These are phyloP conservation scores for Dolichallabes microphthalmus DNA, from an alignment of 2,113 vertebrate genomes.

Conservation along the genomic window DNA sequence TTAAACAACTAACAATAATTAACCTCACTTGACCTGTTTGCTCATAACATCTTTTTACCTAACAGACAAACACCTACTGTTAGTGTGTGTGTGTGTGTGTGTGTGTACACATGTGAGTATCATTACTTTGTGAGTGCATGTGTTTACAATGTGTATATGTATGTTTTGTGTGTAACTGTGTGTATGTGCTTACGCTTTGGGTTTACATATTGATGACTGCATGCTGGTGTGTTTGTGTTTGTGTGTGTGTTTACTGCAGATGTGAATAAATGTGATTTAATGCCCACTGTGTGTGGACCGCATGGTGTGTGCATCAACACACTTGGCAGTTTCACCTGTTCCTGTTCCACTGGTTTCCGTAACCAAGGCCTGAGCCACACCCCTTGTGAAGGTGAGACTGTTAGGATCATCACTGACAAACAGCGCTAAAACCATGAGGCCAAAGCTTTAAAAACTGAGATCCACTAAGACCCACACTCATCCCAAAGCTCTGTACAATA, in stretches of 20 bases:
- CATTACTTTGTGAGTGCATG: background rate
- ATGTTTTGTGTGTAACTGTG: background rate
- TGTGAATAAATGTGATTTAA: constrained; percentile 49
- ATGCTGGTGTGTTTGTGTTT: constrained; percentile 32
- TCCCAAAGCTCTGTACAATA: background rate
- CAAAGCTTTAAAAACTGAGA: background rate
- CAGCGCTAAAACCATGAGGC: background rate
- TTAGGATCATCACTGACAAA: background rate
- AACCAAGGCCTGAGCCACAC: fast-evolving
- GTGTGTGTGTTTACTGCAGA: constrained; percentile 54
- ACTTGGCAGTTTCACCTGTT: constrained; percentile 57
- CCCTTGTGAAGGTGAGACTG: constrained; percentile 61
- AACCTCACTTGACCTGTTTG: background rate
- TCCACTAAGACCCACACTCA: background rate
- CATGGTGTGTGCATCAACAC: constrained; percentile 55
- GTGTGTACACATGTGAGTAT: too few species aligned
- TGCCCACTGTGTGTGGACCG: constrained; percentile 35
- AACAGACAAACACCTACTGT: too few species aligned
- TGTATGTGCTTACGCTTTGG: background rate
- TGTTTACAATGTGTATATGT: background rate
- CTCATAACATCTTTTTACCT: background rate
- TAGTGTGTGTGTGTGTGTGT: constrained; percentile 4
- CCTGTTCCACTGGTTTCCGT: constrained; percentile 57
- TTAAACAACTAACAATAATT: background rate
- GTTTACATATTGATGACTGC: too few species aligned